Percentiles rank a stretch among this genome's conserved stretches.
Conservation (phyloP, 2,113 vertebrate genomes). For the Rattus rattus region DNA sequence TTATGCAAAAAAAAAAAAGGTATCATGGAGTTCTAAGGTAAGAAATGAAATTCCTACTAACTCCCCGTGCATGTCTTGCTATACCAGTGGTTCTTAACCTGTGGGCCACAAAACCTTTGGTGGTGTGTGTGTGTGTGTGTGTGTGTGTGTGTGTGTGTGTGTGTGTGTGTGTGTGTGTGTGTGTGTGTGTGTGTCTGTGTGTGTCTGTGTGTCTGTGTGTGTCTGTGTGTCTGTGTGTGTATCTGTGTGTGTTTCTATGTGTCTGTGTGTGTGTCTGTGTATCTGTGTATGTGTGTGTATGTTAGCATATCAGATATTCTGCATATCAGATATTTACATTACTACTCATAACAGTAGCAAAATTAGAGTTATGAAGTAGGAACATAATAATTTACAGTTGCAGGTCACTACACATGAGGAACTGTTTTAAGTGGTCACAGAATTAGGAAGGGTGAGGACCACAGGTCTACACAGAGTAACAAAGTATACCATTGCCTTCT, state of each 20-base stretch:
- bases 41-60: not conserved
- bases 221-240: too few relatives aligned
- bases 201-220: too few relatives aligned
- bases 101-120: not conserved
- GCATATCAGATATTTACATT: not conserved
- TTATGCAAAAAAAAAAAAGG: not conserved
- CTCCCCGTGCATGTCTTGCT: not conserved
- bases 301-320: not conserved
- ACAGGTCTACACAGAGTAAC: not conserved
- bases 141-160: too few relatives aligned
- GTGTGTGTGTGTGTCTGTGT: too few relatives aligned
- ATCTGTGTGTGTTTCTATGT: too few relatives aligned
- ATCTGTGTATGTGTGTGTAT: too few relatives aligned
- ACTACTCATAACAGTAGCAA: not conserved
- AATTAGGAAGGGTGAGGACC: not conserved
- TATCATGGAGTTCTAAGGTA: not conserved
- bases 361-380: not conserved
- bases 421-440: not conserved
- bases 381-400: not conserved
- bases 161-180: too few relatives aligned
- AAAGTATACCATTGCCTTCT: not conserved
- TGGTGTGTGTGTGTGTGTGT: not conserved
- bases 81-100: not conserved
- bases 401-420: not conserved
- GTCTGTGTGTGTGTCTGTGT: too few relatives aligned